phyloP scores from a whole-genome alignment of 2,888 invertebrate genomes.

The Platycheirus albimanus region DNA sequence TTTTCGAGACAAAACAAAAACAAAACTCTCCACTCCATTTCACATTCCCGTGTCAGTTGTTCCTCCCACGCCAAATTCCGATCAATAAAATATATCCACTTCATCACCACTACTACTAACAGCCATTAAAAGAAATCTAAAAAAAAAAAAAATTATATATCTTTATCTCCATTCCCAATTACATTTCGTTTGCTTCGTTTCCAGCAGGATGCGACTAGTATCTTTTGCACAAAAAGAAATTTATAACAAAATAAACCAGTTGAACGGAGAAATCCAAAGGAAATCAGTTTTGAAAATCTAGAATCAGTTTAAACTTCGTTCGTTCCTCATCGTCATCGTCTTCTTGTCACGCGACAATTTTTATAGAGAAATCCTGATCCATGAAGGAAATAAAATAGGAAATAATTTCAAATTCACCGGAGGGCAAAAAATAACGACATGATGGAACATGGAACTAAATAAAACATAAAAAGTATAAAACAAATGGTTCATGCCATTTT shows the following conservation, averaged over 20 bases:
- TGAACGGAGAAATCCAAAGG: constrained; percentile 19
- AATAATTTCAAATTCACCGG: constrained; percentile 36
- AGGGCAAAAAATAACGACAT: constrained; percentile 21
- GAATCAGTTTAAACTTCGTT: constrained; percentile 60
- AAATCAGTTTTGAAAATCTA: constrained; percentile 41
- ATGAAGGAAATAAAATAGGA: constrained; percentile 53
- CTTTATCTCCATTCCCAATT: constrained; percentile 45
- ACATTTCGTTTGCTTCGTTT: constrained; percentile 45
- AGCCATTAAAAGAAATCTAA: no score
- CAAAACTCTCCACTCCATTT: not conserved
- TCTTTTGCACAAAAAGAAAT: constrained; percentile 23
- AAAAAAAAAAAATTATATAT: constrained; percentile 10
- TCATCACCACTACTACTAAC: not conserved
- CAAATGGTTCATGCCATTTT: constrained; percentile 16
- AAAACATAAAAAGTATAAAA: constrained; percentile 16
- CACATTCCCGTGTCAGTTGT: not conserved
- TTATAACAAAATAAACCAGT: constrained; percentile 19
- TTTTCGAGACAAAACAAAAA: no score
- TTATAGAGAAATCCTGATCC: constrained; percentile 22
- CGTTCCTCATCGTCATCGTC: constrained; percentile 9
- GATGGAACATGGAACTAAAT: not conserved
- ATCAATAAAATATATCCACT: constrained; percentile 27
- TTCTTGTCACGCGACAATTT: constrained; percentile 40
- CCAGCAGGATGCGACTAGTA: constrained; percentile 13
- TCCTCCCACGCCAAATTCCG: not conserved